Percentiles rank a stretch among this genome's conserved stretches.
phyloP scores from a whole-genome alignment of 2,888 invertebrate species.

The Watsonalla cultraria region DNA sequence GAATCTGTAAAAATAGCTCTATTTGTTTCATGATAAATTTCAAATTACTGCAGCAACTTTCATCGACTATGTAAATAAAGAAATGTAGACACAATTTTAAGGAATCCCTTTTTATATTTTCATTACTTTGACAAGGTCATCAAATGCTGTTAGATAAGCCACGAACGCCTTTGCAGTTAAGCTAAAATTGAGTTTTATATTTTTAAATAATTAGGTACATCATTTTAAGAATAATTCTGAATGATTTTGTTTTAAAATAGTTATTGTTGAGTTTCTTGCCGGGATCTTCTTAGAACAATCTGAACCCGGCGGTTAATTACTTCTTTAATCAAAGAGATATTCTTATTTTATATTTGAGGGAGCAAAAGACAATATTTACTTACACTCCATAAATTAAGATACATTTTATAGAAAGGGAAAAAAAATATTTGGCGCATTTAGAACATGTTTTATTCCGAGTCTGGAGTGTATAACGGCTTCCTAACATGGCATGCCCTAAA shows the following conservation, averaged over 20 bases:
- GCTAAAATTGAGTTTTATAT: neutral
- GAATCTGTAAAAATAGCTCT: neutral
- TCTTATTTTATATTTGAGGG: too few relatives aligned
- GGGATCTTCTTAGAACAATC: too few relatives aligned
- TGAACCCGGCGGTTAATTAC: too few relatives aligned
- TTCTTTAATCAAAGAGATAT: too few relatives aligned
- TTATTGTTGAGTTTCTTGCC: too few relatives aligned
- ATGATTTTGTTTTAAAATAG: slow-evolving; percentile 1
- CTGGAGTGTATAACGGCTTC: slow-evolving; percentile 58
- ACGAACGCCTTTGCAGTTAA: neutral
- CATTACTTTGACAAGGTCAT: slow-evolving; percentile 17
- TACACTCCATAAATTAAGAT: too few relatives aligned
- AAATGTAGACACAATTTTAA: neutral
- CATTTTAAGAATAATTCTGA: too few relatives aligned
- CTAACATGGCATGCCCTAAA: slow-evolving; percentile 77
- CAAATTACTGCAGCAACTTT: neutral
- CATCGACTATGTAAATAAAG: neutral
- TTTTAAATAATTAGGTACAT: too few relatives aligned
- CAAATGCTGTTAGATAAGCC: slow-evolving; percentile 18
- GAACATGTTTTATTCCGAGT: slow-evolving; percentile 5
- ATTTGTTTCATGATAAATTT: neutral
- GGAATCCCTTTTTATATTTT: slow-evolving; percentile 1
- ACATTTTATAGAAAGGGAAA: neutral
- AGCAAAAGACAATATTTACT: too few relatives aligned
- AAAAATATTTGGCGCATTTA: slow-evolving; percentile 13